These are phyloP conservation scores for Serilophus lunatus DNA, from an alignment of 2,113 vertebrate species.

Conservation along the genomic window DNA sequence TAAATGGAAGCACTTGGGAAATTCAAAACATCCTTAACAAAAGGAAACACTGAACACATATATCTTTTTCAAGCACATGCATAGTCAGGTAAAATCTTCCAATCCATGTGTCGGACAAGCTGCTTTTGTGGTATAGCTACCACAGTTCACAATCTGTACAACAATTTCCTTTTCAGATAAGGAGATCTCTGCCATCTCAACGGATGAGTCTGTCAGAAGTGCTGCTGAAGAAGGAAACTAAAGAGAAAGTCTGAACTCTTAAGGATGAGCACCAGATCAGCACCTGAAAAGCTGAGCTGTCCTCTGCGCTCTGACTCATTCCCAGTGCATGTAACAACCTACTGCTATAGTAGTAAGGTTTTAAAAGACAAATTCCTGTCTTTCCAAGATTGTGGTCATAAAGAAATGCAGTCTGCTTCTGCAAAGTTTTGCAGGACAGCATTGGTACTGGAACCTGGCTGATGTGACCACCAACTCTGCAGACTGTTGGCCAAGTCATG, in stretches of 20 bases:
- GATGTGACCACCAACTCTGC: neutral
- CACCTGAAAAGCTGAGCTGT: neutral
- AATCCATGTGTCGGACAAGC: neutral
- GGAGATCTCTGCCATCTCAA: neutral
- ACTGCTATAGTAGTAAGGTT: neutral
- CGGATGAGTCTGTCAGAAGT: neutral
- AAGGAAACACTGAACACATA: neutral
- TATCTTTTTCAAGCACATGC: neutral
- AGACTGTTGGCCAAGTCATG: neutral
- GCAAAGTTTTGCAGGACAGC: neutral
- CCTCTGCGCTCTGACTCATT: neutral
- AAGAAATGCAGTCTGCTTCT: neutral
- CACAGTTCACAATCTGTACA: neutral
- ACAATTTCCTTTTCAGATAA: neutral
- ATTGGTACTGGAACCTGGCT: neutral
- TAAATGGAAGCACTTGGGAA: neutral
- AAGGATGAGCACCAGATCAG: neutral
- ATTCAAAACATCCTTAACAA: neutral
- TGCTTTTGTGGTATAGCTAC: neutral
- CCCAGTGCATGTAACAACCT: fast-evolving
- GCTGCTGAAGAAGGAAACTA: neutral
- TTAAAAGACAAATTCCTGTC: neutral
- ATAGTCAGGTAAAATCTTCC: neutral
- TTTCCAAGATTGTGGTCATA: neutral
- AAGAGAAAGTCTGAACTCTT: neutral